Base-by-base conservation (phyloP, 2,113 vertebrate genomes). In the Pedetes capensis region DNA sequence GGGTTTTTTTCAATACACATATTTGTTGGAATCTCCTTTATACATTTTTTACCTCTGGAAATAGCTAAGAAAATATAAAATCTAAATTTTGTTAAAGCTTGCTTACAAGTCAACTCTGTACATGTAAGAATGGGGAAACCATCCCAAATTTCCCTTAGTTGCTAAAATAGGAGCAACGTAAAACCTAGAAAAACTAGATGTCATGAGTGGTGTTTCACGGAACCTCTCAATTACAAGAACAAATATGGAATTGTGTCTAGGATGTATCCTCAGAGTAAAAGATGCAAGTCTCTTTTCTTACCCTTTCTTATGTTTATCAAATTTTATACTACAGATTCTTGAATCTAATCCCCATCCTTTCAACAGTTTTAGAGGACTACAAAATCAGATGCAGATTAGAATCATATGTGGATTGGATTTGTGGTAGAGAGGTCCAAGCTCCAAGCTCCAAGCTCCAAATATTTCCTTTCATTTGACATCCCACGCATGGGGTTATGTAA, bases 121-220 rank as follows among this genome's bases (percentile, higher is more conserved):
- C 12, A 93, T 1, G 49, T 7, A 27, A 63, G 51, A 79, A 63
- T 5, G 47, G 20, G 22, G n/a, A 32, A 66, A 94, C n/a, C 9
- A 93, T 61, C 63, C 13, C 29, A 74, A 9, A 5, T 75, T 61
- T 75, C 61, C 34, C 87, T 89, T 61, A 39, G 4, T 76, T 79
- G 59, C n/a, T 84, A 82, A 94, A 92, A 79, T 84, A 2, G 47
- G 34, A 82, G 74, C 72, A 71, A 87, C 59, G 14, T 69, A 91
- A 97, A 86, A 80, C 10, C 44, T 42, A 76, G 42, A 59, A 86
- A 91, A 55, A 72, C 17, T 79, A 29, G 25, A 75, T 72, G 29
- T n/a, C 16, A 7, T 81, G 59, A 89, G 22, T 25, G 51, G 83
- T 37, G 0, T 51, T 92, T 89, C 42, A 63, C 10, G 22, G 5